These are phyloP conservation scores for Aeoliscus strigatus DNA, from an alignment of 2,797 vertebrate genomes.

Conservation along the genomic window DNA sequence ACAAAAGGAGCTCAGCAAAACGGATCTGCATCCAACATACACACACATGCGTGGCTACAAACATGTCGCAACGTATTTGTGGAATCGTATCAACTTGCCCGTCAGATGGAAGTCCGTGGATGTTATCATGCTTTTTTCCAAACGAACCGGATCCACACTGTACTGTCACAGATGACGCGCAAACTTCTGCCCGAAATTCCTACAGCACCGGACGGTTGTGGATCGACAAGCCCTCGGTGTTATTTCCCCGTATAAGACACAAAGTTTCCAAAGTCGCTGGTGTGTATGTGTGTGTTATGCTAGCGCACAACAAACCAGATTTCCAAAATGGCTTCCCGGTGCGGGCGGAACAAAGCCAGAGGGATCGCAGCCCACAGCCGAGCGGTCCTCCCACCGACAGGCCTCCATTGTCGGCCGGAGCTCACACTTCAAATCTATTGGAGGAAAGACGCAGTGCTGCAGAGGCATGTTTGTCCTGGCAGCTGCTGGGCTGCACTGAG, in stretches of 20 bases:
- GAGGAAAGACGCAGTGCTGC: conserved; percentile 45
- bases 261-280: conserved; percentile 66
- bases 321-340: conserved; percentile 93
- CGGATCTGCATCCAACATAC: background rate
- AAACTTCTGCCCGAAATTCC: conserved; percentile 48
- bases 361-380: conserved; percentile 71
- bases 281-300: conserved; percentile 40
- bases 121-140: conserved; percentile 66
- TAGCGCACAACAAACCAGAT: conserved; percentile 67
- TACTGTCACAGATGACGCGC: conserved; percentile 43
- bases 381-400: conserved; percentile 74
- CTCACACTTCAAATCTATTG: conserved; percentile 74
- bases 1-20: no score
- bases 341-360: conserved; percentile 87
- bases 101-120: conserved; percentile 57
- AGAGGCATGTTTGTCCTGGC: conserved; percentile 12
- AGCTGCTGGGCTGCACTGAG: no score
- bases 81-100: conserved; percentile 74
- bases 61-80: no score
- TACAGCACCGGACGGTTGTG: background rate
- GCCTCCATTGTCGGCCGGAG: conserved; percentile 64
- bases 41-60: background rate
- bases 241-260: conserved; percentile 4
- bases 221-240: background rate
- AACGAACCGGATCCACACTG: conserved; percentile 38